These are phyloP conservation scores for Mallateleia sp. DNA, from an alignment of 2,888 invertebrate genomes.

Conservation along the genomic window DNA sequence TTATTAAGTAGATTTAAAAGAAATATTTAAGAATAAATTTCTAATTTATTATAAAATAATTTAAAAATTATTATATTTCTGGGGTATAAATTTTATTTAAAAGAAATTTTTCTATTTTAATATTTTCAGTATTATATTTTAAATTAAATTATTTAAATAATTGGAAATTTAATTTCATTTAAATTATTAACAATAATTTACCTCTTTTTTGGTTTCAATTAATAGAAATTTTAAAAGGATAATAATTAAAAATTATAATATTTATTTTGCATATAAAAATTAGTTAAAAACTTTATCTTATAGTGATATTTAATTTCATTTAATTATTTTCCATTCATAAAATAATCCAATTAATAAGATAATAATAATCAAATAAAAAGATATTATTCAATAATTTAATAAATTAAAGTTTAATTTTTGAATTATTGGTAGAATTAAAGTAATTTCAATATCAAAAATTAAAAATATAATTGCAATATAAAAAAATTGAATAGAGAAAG, in stretches of 20 bases:
- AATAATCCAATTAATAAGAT: conserved; percentile 91
- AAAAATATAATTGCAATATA: conserved; percentile 93
- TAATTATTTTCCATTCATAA: conserved; percentile 67
- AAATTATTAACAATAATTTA: conserved; percentile 93
- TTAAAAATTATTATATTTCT: too few relatives aligned
- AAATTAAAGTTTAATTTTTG: conserved; percentile 76
- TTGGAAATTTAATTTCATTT: conserved; percentile 91
- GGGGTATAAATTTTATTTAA: conserved; percentile 90
- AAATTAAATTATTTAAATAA: conserved; percentile 86
- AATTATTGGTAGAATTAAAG: conserved; percentile 91
- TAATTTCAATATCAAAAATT: conserved; percentile 94
- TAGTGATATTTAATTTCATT: conserved; percentile 49
- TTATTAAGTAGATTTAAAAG: too few relatives aligned
- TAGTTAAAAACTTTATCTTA: conserved; percentile 34
- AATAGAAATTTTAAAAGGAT: conserved; percentile 89
- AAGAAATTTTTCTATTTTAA: conserved; percentile 83
- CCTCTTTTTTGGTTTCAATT: conserved; percentile 92
- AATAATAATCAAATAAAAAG: conserved; percentile 86
- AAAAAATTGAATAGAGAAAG: conserved; percentile 92
- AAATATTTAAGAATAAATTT: conserved; percentile 90
- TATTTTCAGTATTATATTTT: conserved; percentile 65
- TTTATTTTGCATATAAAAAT: conserved; percentile 85
- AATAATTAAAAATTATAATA: conserved; percentile 88
- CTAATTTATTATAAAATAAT: conserved; percentile 62
- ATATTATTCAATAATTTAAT: conserved; percentile 90